Percentiles rank a stretch among this genome's conserved stretches.
Evolutionary conservation across 2,797 vertebrate species (phyloP).

Genomic region (Spondyliosoma cantharus): DNA sequence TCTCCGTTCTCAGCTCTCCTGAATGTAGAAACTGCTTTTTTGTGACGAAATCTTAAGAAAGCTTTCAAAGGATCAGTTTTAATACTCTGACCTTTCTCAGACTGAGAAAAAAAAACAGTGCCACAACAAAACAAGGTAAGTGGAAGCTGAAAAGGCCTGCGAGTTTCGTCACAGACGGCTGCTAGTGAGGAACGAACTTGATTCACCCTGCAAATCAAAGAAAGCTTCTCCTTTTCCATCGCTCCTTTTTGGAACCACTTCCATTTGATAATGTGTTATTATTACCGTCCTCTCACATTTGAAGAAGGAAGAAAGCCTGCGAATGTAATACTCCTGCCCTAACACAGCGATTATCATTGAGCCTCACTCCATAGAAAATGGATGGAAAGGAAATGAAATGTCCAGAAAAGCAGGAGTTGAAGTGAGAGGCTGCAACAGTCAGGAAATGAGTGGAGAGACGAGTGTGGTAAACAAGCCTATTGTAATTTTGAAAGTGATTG

Average conservation of each 20-base stretch:
- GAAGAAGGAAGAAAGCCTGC: background rate
- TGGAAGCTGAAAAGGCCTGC: slow-evolving; percentile 15
- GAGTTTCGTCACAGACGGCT: background rate
- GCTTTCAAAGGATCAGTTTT: slow-evolving; percentile 3
- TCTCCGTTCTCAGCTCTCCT: background rate
- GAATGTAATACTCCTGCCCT: background rate
- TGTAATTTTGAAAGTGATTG: slow-evolving; percentile 27
- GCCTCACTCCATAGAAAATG: slow-evolving; percentile 2
- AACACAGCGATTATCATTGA: background rate
- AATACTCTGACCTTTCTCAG: background rate
- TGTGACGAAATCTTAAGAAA: background rate
- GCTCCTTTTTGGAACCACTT: background rate
- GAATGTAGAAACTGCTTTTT: background rate
- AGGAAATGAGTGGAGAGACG: slow-evolving; percentile 33
- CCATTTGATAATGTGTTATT: background rate
- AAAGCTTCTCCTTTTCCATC: too few species aligned
- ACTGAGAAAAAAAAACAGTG: background rate
- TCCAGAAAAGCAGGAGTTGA: background rate
- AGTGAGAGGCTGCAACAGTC: slow-evolving; percentile 7
- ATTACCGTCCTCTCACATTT: background rate
- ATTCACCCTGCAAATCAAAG: slow-evolving; percentile 2
- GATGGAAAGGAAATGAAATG: slow-evolving; percentile 50
- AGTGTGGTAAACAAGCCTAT: slow-evolving; percentile 17
- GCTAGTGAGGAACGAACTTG: background rate
- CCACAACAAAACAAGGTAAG: slow-evolving; percentile 27